Percentiles rank a stretch among this genome's conserved stretches.
Evolutionary conservation across 1,140 invertebrate species (phyloP).

Genomic region (Batillaria attramentaria): DNA sequence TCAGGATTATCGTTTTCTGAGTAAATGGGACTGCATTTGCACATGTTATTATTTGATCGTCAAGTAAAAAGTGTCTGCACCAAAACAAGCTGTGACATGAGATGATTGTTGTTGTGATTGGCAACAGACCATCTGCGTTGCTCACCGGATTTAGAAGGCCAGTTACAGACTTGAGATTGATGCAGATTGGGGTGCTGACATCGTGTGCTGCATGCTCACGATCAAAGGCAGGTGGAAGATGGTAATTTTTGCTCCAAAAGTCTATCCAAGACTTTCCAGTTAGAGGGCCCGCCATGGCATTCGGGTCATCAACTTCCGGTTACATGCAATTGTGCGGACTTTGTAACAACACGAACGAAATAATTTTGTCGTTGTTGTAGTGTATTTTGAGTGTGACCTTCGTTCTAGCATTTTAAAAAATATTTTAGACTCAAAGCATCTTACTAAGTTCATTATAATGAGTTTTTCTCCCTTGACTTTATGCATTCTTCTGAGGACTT

Average conservation of each 20-base stretch:
- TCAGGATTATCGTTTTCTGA: no score
- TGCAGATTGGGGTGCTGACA: conserved; percentile 60
- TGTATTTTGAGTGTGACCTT: no score
- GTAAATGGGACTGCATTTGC: no score
- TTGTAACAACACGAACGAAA: no score
- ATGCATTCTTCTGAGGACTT: not conserved
- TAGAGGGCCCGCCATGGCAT: conserved; percentile 61
- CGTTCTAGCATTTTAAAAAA: no score
- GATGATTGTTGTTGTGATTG: conserved; percentile 24
- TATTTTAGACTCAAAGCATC: not conserved
- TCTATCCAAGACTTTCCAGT: conserved; percentile 63
- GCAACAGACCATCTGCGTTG: conserved; percentile 24
- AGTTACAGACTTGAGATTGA: conserved; percentile 56
- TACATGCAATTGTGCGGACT: no score
- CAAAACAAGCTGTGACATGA: conserved; percentile 13
- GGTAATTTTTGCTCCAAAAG: conserved; percentile 59
- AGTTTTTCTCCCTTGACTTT: no score
- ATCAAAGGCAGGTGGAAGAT: conserved; percentile 63
- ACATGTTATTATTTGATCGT: no score
- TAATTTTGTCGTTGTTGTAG: not conserved
- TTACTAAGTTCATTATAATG: not conserved
- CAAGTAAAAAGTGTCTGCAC: no score
- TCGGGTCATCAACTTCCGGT: conserved; percentile 37
- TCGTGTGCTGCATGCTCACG: conserved; percentile 60
- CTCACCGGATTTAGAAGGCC: conserved; percentile 58